A percentile compares a stretch with the other conserved stretches of the same genome.
These are phyloP conservation scores for Sakesphorus luctuosus DNA, from an alignment of 2,113 vertebrate genomes.

Conservation along the genomic window DNA sequence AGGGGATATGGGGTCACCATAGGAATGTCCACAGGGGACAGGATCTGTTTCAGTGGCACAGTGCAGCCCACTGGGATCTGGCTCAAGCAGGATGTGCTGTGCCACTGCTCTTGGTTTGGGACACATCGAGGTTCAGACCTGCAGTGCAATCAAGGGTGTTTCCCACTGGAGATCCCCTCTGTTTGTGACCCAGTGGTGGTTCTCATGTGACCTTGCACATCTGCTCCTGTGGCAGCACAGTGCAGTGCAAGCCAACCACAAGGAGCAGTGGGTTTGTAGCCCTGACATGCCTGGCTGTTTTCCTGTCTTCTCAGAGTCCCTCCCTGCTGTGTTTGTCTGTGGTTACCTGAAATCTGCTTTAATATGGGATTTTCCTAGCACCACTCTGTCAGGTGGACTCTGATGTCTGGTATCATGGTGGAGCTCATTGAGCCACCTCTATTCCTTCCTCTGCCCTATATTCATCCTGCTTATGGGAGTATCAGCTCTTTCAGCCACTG, in stretches of 20 bases:
- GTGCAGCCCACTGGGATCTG: not conserved
- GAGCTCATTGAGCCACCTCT: not conserved
- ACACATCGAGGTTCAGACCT: not conserved
- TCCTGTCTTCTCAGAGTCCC: not conserved
- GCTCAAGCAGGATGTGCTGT: not conserved
- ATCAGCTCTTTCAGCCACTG: not conserved
- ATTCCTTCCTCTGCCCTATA: not conserved
- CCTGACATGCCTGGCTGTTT: not conserved
- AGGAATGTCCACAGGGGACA: not conserved
- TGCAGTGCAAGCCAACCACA: not conserved
- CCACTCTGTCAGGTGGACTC: not conserved
- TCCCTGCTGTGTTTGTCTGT: not conserved
- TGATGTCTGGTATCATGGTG: not conserved
- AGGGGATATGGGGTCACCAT: not conserved
- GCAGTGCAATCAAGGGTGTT: not conserved
- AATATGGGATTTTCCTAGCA: not conserved
- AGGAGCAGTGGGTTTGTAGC: not conserved
- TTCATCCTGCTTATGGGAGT: not conserved
- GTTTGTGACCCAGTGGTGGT: not conserved
- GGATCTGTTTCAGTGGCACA: not conserved
- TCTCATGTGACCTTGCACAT: not conserved
- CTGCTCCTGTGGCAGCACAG: not conserved
- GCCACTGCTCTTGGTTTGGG: not conserved
- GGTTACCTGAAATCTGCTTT: not conserved
- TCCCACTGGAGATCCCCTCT: not conserved